A percentile compares a stretch with the other conserved stretches of the same genome.
These are phyloP conservation scores for Octopus sinensis DNA, from an alignment of 1,140 invertebrate genomes.

Conservation along the genomic window DNA sequence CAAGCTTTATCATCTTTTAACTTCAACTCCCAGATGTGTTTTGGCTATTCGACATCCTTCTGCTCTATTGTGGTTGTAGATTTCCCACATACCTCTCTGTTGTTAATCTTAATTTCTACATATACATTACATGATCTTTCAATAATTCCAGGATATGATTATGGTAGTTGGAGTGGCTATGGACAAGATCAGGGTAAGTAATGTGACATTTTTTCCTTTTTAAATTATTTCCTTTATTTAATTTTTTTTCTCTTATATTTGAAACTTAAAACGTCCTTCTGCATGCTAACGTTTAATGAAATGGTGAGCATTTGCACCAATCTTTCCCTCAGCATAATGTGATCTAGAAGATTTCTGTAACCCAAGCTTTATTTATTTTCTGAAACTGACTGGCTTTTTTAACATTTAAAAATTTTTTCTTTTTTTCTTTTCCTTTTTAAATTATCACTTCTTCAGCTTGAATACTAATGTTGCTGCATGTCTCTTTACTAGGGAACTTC, in stretches of 20 bases:
- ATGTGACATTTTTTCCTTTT: no score
- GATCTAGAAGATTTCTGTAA: background rate
- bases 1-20: no score
- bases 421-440: no score
- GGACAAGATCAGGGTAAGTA: constrained; percentile 12
- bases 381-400: background rate
- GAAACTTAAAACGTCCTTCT: background rate
- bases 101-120: no score
- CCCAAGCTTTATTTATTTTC: background rate
- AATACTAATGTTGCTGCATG: constrained; percentile 9
- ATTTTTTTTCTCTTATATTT: no score
- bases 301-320: constrained; percentile 9
- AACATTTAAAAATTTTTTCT: no score
- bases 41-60: no score
- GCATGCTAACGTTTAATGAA: background rate
- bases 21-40: no score
- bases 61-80: no score
- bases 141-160: constrained; percentile 15
- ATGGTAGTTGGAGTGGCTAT: constrained; percentile 18
- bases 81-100: no score
- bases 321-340: background rate
- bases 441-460: background rate
- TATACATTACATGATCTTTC: no score
- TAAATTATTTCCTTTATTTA: no score
- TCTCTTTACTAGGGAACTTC: background rate